Evolutionary conservation across 2,113 vertebrate species (phyloP), one percentile per base, ranked within the genome.

Genomic region (Paramormyrops kingsleyae): DNA sequence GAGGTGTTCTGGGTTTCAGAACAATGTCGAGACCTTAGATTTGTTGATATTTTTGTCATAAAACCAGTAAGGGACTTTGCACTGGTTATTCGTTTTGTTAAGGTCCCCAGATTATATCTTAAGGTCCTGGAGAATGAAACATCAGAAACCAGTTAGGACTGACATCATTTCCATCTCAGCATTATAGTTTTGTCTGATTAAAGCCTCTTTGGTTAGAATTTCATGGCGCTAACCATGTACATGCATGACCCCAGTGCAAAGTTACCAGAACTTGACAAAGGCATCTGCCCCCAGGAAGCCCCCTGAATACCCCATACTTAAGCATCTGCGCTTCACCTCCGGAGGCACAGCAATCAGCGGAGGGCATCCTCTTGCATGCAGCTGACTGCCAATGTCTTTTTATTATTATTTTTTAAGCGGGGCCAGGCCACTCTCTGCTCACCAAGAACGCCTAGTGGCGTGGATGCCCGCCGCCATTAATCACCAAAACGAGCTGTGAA

Each of bases 1-100:
- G 21, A 46, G 83, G 44, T 84, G 44, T 84, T 84, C 44, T 21
- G 83, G 83, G 83, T 84, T 84, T 84, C 83, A 84, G 35, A n/a
- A 39, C 21, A 19, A 21, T 46, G 44, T 47, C 44, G n/a, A 84
- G 21, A 13, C 83, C 44, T 4, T 84, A 42, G 42, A 47, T 47
- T 47, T 46, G 17, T 15, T 50, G n/a, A 86, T 46, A 86, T 86
- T 86, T 86, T 87, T 31, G 49, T 15, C 46, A 47, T 42, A 84
- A 84, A 46, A n/a, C 4, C 21, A 84, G 83, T 47, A 84, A 47
- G 39, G 10, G 83, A n/a, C 39, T 46, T 17, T 31, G n/a, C 49
- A 35, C n/a, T 52, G 27, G 21, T 46, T 87, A 19, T 15, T 15
- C 1, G 9, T 87, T 17, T 31, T 31, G 13, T 49, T 87, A 87